Conservation (phyloP, 23 tunicate genomes). For the Oikopleura vanhoeffeni region DNA sequence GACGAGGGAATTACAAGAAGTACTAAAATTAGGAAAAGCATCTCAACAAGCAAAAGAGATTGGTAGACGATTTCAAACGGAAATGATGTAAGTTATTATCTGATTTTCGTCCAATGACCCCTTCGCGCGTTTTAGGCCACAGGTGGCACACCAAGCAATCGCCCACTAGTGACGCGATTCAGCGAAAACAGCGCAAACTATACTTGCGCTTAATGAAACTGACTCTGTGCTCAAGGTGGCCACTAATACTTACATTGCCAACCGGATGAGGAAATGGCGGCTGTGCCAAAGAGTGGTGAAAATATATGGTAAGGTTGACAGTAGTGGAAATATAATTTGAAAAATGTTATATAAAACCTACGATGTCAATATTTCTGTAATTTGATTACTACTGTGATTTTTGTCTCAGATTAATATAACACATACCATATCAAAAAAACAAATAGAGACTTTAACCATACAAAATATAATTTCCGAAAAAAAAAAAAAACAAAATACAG, state of each 20-base stretch:
- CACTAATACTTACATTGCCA: slow-evolving; percentile 58
- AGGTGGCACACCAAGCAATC: background rate
- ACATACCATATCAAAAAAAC: too few relatives aligned
- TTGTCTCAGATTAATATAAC: too few relatives aligned
- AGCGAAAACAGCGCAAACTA: slow-evolving; percentile 66
- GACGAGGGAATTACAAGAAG: slow-evolving; percentile 88
- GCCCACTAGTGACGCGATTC: slow-evolving; percentile 2
- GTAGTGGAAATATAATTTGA: too few relatives aligned
- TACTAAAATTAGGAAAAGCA: slow-evolving; percentile 83
- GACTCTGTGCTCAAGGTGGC: slow-evolving; percentile 90
- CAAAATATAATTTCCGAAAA: too few relatives aligned
- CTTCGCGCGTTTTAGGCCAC: background rate
- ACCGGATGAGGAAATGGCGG: slow-evolving; percentile 3
- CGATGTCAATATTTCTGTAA: too few relatives aligned
- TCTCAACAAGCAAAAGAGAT: slow-evolving; percentile 50
- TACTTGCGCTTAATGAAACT: slow-evolving; percentile 69
- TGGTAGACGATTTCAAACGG: too few relatives aligned
- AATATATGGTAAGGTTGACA: too few relatives aligned
- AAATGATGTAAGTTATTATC: slow-evolving; percentile 19
- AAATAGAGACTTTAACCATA: too few relatives aligned
- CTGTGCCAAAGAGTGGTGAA: background rate
- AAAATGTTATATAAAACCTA: too few relatives aligned
- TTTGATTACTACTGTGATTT: too few relatives aligned
- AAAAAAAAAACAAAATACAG: too few relatives aligned
- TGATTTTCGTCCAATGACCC: background rate